Evolutionary conservation across 2,888 invertebrate genomes (phyloP).

Genomic region (Apamea crenata): DNA sequence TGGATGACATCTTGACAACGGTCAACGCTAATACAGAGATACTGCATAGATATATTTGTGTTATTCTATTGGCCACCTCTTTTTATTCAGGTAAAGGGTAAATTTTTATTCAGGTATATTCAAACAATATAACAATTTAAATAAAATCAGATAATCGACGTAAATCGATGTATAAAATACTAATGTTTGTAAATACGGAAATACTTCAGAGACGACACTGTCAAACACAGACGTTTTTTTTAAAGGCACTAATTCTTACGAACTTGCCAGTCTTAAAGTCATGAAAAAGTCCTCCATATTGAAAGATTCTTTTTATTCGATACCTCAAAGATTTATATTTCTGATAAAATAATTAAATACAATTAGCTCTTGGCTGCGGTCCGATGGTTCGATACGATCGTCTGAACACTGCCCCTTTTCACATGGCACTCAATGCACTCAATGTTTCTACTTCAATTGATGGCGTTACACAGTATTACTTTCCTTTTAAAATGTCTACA

Average conservation of each 20-base stretch:
- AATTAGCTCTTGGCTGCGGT: slow-evolving; percentile 76
- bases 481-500: slow-evolving; percentile 57
- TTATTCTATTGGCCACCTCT: not conserved
- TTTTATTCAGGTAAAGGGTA: not conserved
- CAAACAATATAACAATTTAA: not conserved
- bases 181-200: not conserved
- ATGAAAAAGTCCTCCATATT: not conserved
- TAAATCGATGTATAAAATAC: not conserved
- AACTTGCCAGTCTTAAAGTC: not conserved
- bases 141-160: not conserved
- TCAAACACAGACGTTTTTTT: not conserved
- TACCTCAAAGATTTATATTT: slow-evolving; percentile 47
- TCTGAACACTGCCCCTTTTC: slow-evolving; percentile 79
- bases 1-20: not conserved
- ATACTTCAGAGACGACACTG: not conserved
- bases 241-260: not conserved
- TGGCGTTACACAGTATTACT: slow-evolving; percentile 43
- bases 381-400: slow-evolving; percentile 76
- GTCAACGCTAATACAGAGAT: slow-evolving; percentile 7
- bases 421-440: slow-evolving; percentile 78
- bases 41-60: not conserved
- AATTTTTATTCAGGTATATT: not conserved
- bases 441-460: slow-evolving; percentile 74
- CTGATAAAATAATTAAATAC: slow-evolving; percentile 73
- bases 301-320: slow-evolving; percentile 4